Percentiles rank a stretch among this genome's conserved stretches.
phyloP scores from a whole-genome alignment of 1,140 invertebrate genomes.

The Ceratina japonica region DNA sequence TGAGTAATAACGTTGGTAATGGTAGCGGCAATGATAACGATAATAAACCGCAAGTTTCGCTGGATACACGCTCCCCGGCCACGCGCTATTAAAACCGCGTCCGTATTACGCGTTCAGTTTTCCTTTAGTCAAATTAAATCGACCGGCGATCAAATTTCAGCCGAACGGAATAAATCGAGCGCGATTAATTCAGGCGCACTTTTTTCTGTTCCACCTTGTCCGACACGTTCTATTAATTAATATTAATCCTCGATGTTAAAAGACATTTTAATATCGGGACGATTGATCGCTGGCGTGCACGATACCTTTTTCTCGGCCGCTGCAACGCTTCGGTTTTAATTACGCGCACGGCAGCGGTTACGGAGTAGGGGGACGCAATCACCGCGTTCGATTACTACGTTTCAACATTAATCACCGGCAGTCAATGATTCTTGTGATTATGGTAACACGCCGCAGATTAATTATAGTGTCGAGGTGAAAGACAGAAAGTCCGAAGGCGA shows the following conservation, averaged over 20 bases:
- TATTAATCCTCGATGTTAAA: no score
- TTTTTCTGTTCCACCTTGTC: no score
- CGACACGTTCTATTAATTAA: no score
- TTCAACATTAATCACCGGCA: slow-evolving; percentile 47
- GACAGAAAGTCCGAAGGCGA: slow-evolving; percentile 61
- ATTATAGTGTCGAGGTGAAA: slow-evolving; percentile 61
- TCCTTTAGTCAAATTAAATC: no score
- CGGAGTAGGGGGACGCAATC: background rate
- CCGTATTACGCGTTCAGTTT: no score
- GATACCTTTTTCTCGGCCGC: background rate
- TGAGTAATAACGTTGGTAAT: slow-evolving; percentile 61
- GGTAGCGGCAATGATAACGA: slow-evolving; percentile 47
- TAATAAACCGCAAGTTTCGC: no score
- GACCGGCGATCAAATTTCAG: no score
- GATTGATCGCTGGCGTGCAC: background rate
- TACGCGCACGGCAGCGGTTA: background rate
- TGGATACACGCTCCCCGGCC: no score
- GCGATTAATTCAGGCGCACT: no score
- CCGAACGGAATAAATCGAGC: no score
- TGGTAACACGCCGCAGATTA: slow-evolving; percentile 61
- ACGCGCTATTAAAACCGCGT: no score
- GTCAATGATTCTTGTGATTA: slow-evolving; percentile 37
- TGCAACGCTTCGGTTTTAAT: background rate
- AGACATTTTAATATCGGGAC: background rate
- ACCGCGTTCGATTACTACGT: slow-evolving; percentile 31